Conservation (phyloP, 2,888 invertebrate species). For the Malacosoma neustria region DNA sequence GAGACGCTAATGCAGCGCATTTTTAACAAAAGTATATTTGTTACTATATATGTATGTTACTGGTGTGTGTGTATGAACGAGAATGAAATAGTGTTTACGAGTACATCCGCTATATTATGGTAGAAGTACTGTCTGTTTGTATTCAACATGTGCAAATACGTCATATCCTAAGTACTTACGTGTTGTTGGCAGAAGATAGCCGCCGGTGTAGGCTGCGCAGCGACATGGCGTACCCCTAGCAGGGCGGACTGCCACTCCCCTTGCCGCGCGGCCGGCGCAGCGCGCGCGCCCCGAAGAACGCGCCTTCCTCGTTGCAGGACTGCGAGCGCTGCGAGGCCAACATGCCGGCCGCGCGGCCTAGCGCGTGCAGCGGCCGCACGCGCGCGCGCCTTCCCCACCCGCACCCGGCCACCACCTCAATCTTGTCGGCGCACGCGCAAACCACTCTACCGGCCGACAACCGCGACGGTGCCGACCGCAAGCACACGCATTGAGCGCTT, state of each 20-base stretch:
- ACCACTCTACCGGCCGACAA: conserved; percentile 16
- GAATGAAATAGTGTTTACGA: no score
- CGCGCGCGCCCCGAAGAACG: conserved; percentile 71
- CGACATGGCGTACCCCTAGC: conserved; percentile 79
- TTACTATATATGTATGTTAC: no score
- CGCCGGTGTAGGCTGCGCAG: conserved; percentile 78
- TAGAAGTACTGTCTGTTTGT: no score
- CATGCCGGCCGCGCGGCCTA: conserved; percentile 67
- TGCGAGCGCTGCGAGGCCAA: conserved; percentile 70
- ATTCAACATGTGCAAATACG: no score
- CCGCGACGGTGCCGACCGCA: conserved; percentile 12
- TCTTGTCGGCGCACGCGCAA: conserved; percentile 47
- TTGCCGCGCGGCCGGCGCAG: conserved; percentile 75
- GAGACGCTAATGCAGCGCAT: no score
- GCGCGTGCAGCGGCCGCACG: conserved; percentile 67
- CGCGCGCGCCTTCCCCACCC: conserved; percentile 71
- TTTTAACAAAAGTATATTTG: no score
- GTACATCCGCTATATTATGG: no score
- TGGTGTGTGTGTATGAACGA: no score
- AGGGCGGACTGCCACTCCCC: conserved; percentile 74
- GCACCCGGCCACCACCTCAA: conserved; percentile 70
- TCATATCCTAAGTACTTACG: no score
- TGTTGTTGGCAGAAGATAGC: conserved; percentile 76
- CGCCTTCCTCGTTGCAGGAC: conserved; percentile 73
- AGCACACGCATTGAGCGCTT: conserved; percentile 23